Percentiles rank a stretch among this genome's conserved stretches.
Evolutionary conservation across 2,797 vertebrate genomes (phyloP).

Genomic region (Sternarchorhynchus goeldii): DNA sequence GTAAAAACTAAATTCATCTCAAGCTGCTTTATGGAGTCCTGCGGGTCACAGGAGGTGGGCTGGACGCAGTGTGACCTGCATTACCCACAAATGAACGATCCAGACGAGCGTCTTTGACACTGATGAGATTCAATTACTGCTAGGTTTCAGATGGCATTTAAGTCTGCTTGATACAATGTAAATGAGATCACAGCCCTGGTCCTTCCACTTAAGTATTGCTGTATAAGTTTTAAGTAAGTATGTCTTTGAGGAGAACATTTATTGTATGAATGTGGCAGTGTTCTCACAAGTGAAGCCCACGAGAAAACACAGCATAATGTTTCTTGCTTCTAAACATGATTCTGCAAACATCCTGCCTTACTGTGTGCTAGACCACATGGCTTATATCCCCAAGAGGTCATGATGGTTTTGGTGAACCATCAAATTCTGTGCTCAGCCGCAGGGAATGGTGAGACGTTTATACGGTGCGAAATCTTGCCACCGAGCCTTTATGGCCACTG

Average conservation of each 20-base stretch:
- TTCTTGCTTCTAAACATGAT: slow-evolving; percentile 40
- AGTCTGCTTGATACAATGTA: no score
- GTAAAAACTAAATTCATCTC: slow-evolving; percentile 19
- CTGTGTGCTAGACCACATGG: slow-evolving; percentile 49
- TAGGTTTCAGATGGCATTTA: no score
- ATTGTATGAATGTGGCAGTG: no score
- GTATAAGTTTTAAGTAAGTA: no score
- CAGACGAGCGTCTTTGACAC: not conserved
- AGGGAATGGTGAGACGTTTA: slow-evolving; percentile 42
- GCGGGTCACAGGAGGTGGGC: not conserved
- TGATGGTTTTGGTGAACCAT: slow-evolving; percentile 36
- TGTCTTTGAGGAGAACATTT: no score
- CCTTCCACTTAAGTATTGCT: no score
- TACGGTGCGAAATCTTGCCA: slow-evolving; percentile 9
- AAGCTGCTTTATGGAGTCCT: slow-evolving; percentile 9
- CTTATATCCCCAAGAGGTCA: slow-evolving; percentile 62
- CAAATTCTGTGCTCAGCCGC: slow-evolving; percentile 38
- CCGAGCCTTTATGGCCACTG: slow-evolving; percentile 26
- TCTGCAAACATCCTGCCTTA: slow-evolving; percentile 28
- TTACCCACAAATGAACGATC: slow-evolving; percentile 1
- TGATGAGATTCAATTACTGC: no score
- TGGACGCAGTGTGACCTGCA: not conserved
- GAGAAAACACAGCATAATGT: slow-evolving; percentile 4
- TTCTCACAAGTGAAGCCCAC: not conserved
- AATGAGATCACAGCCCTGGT: no score